These are phyloP conservation scores for Vidua chalybeata DNA, from an alignment of 2,113 vertebrate species.

Conservation along the genomic window DNA sequence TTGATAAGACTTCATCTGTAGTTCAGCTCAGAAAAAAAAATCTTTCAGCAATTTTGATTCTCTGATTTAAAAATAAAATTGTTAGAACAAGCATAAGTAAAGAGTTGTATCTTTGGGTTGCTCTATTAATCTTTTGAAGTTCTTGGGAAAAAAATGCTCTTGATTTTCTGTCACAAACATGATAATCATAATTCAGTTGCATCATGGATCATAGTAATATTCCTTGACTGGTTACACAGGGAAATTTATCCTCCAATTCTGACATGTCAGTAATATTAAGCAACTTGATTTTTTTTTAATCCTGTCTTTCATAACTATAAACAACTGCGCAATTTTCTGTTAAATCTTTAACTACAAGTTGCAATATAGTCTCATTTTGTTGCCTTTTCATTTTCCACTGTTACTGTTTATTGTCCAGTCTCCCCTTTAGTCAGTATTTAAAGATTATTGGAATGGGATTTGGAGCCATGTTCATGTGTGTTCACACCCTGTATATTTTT, in stretches of 20 bases:
- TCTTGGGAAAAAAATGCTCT: not conserved
- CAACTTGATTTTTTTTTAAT: conserved; percentile 6
- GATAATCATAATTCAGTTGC: conserved; percentile 2
- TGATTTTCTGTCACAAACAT: conserved; percentile 12
- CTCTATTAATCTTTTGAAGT: conserved; percentile 9
- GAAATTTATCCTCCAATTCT: conserved; percentile 38
- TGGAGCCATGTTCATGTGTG: not conserved
- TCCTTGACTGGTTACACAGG: not conserved
- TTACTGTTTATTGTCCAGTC: not conserved
- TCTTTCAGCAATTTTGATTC: conserved; percentile 5
- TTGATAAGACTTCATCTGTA: conserved; percentile 54
- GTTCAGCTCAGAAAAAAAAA: conserved; percentile 11
- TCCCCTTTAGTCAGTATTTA: not conserved
- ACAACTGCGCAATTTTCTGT: not conserved
- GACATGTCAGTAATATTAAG: not conserved
- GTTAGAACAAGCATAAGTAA: not conserved
- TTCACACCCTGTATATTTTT: not conserved
- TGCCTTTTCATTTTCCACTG: not conserved
- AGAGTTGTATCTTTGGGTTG: not conserved
- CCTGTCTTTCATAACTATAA: not conserved
- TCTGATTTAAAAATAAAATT: conserved; percentile 50
- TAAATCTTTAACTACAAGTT: conserved; percentile 10
- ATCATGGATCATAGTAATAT: conserved; percentile 12
- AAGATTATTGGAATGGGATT: not conserved
- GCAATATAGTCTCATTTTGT: not conserved